phyloP scores from a whole-genome alignment of 2,888 invertebrate species.

The Siphlonurus alternatus region DNA sequence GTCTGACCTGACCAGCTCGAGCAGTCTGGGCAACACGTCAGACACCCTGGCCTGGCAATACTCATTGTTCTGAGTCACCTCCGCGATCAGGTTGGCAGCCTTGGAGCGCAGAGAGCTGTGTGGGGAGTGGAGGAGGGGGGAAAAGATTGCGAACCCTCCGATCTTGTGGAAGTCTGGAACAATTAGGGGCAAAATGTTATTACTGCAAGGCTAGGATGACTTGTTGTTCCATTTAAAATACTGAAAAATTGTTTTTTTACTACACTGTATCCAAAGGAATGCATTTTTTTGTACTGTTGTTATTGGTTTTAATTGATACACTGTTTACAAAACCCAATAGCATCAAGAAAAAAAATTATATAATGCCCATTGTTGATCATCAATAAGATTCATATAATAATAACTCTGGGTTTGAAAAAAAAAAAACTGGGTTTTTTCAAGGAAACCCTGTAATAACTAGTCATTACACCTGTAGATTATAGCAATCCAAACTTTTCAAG shows the following conservation, averaged over 20 bases:
- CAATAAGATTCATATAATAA: too few relatives aligned
- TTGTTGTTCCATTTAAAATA: not conserved
- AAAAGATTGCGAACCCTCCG: constrained; percentile 60
- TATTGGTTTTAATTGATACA: too few relatives aligned
- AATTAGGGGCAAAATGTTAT: constrained; percentile 3
- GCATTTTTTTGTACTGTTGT: too few relatives aligned
- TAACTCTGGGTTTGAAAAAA: too few relatives aligned
- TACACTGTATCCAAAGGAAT: not conserved
- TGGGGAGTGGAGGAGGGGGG: constrained; percentile 42
- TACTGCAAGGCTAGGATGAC: too few relatives aligned
- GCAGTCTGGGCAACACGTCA: constrained; percentile 44
- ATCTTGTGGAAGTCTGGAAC: constrained; percentile 62
- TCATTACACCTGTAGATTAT: too few relatives aligned
- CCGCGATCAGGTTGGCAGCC: constrained; percentile 54
- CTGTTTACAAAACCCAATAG: too few relatives aligned
- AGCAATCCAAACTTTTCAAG: too few relatives aligned
- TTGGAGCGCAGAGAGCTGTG: constrained; percentile 42
- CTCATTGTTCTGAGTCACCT: constrained; percentile 71
- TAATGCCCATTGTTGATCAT: too few relatives aligned
- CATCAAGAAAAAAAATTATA: too few relatives aligned
- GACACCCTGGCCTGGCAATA: constrained; percentile 58
- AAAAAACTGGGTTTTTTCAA: too few relatives aligned
- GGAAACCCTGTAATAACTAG: too few relatives aligned
- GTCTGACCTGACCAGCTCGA: constrained; percentile 41
- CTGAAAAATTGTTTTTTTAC: not conserved